A percentile compares a stretch with the other conserved stretches of the same genome.
Evolutionary conservation across 2,888 invertebrate species (phyloP).

Genomic region (Lamellibrachia columna): DNA sequence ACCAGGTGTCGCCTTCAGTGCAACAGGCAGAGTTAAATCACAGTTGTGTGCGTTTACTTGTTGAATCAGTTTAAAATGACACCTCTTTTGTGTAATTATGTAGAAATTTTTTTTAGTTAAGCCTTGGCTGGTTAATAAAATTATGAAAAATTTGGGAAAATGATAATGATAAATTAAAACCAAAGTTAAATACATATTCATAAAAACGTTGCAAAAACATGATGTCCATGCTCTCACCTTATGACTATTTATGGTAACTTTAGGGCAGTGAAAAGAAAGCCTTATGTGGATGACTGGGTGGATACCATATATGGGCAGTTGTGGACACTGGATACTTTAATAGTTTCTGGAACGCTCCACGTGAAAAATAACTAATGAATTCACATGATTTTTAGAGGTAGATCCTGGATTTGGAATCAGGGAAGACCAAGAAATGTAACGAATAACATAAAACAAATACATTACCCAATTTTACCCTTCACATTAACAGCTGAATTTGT

Average conservation of each 20-base stretch:
- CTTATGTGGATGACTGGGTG: neutral
- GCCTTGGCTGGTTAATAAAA: no score
- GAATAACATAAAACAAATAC: neutral
- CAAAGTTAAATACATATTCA: no score
- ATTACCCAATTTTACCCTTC: neutral
- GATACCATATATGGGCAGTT: neutral
- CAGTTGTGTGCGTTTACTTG: neutral
- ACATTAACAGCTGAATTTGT: no score
- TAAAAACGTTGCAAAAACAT: no score
- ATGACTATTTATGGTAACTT: no score
- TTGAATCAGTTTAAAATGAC: neutral
- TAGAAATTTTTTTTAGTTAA: neutral
- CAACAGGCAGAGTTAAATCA: slow-evolving; percentile 26
- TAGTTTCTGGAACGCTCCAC: neutral
- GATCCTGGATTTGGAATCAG: neutral
- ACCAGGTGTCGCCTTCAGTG: neutral
- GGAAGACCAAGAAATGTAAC: neutral
- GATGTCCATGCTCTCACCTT: no score
- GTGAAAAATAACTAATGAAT: neutral
- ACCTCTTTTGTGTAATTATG: neutral
- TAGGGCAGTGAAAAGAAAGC: no score
- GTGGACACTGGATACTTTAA: neutral
- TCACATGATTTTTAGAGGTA: neutral
- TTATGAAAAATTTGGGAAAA: no score
- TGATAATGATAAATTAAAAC: no score